Percentiles rank a stretch among this genome's conserved stretches.
phyloP scores from a whole-genome alignment of 2,797 vertebrate species.

The Anniella stebbinsi region DNA sequence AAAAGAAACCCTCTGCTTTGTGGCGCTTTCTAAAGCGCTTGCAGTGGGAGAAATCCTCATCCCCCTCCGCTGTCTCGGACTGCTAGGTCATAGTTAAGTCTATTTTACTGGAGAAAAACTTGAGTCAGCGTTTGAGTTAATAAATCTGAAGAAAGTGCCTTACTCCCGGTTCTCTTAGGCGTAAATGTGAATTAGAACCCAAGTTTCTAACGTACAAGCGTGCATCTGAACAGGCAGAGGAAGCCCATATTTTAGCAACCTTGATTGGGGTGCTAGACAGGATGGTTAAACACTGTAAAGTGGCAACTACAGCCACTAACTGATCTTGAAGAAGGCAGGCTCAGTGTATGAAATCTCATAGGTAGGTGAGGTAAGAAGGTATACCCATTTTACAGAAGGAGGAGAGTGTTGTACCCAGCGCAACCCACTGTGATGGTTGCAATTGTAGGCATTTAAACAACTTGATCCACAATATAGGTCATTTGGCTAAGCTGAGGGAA shows the following conservation, averaged over 20 bases:
- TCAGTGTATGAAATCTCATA: neutral
- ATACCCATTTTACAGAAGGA: neutral
- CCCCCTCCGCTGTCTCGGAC: neutral
- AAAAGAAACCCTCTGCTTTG: neutral
- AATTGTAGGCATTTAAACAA: neutral
- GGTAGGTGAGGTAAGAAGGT: neutral
- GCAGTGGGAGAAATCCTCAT: neutral
- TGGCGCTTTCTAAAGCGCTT: neutral
- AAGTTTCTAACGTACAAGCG: neutral
- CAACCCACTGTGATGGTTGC: neutral
- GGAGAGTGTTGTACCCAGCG: neutral
- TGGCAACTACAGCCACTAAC: neutral
- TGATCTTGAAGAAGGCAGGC: neutral
- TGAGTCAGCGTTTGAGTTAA: neutral
- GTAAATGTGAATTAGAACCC: neutral
- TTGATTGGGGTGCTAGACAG: neutral
- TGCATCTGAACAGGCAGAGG: neutral
- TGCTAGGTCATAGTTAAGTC: neutral
- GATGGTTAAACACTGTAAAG: neutral
- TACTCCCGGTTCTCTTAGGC: neutral
- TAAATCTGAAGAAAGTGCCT: neutral
- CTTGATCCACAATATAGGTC: neutral
- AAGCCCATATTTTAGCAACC: neutral
- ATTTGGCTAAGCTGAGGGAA: neutral
- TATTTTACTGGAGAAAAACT: neutral